Evolutionary conservation across 1,140 invertebrate genomes (phyloP), one percentile per base, ranked within the genome.

Genomic region (Temnothorax longispinosus): DNA sequence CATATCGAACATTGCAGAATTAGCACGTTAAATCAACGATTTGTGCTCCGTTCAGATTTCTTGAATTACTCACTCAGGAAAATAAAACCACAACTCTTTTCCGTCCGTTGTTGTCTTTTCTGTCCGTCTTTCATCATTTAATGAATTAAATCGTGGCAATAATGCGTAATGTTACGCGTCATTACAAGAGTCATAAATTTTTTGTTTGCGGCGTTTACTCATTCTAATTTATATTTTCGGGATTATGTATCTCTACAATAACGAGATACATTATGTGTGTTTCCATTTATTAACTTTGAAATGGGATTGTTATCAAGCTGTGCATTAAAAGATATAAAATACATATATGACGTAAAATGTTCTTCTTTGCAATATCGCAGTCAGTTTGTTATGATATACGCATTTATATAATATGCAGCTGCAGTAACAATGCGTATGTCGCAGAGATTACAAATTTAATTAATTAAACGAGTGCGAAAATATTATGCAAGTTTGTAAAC

Each of bases 21-120:
- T 58, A 82, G 78, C 21, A 58, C 21, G n/a, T 72, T 82, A 60
- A 82, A 71, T 82, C 67, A 41, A 27, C 52, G 15, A 81, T 69
- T 81, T 35, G 15, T 41, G 41, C 15, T 81, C 5, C 47, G 62
- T 67, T 80, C 35, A 41, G 15, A 69, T 69, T 71, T 71, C 15
- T 50, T 15, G 35, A 56, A 44, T 35, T 71, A 21, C n/a, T 44
- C 21, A 27, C 0, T 21, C 27, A 15, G 38, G 13, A 4, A 50
- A 21, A 15, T 27, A 41, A 1, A 38, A 27, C 38, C n/a, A 27
- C 35, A 15, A 44, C 0, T 13, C 18, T 32, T 44, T 44, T 71
- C 21, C 18, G 1, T 52, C 3, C n/a, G 13, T 27, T n/a, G 18
- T 78, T 65, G 21, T 38, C 54, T 8, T 52, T 54, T 54, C 27